phyloP scores from a whole-genome alignment of 2,888 invertebrate species.

The Elegia similella region DNA sequence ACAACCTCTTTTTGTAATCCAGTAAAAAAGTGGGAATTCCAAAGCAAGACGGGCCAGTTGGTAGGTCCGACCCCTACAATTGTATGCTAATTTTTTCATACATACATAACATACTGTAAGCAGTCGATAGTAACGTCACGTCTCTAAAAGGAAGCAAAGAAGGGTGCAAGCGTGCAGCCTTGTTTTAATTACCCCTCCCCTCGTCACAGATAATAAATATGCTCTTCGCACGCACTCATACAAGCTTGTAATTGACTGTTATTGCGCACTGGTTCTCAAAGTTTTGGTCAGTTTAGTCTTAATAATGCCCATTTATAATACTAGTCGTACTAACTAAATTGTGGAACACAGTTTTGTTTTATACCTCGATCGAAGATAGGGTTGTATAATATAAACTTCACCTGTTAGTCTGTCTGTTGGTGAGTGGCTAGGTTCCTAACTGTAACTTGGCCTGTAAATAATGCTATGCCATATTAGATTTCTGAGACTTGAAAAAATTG shows the following conservation, averaged over 20 bases:
- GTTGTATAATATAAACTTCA: too few relatives aligned
- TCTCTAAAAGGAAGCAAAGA: slow-evolving; percentile 43
- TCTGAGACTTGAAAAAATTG: too few relatives aligned
- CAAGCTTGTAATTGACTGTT: slow-evolving; percentile 40
- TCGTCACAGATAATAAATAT: slow-evolving; percentile 48
- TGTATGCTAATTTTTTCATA: slow-evolving; percentile 10
- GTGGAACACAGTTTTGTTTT: too few relatives aligned
- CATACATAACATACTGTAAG: slow-evolving; percentile 8
- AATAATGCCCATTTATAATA: background rate
- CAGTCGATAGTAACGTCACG: slow-evolving; percentile 7
- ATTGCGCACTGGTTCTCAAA: slow-evolving; percentile 27
- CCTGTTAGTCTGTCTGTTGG: too few relatives aligned
- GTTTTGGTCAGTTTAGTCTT: slow-evolving; percentile 6
- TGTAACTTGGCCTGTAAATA: too few relatives aligned
- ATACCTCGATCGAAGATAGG: too few relatives aligned
- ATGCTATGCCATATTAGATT: too few relatives aligned
- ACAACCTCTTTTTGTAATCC: background rate
- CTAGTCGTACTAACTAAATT: too few relatives aligned
- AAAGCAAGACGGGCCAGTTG: background rate
- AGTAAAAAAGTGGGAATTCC: slow-evolving; percentile 2
- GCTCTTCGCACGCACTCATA: slow-evolving; percentile 56
- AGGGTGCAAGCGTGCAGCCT: slow-evolving; percentile 44
- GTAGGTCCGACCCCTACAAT: slow-evolving; percentile 1
- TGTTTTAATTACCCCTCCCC: slow-evolving; percentile 46
- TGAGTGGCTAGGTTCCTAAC: too few relatives aligned